These are phyloP conservation scores for Ornithoptera alexandrae DNA, from an alignment of 2,888 invertebrate species.

Conservation along the genomic window DNA sequence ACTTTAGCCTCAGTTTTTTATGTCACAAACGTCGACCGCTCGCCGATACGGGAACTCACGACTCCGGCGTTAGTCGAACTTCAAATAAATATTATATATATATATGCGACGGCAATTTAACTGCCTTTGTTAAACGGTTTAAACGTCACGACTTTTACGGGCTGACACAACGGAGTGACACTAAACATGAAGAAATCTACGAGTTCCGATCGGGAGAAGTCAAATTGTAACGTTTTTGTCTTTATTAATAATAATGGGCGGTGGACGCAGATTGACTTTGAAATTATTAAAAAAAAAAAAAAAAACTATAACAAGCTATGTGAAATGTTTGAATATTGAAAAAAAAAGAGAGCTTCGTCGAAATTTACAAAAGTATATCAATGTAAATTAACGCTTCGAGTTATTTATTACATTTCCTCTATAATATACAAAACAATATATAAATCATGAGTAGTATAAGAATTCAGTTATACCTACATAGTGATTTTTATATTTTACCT, in stretches of 20 bases:
- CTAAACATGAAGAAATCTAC: slow-evolving; percentile 4
- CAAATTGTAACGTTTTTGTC: slow-evolving; percentile 37
- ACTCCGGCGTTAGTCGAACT: slow-evolving; percentile 29
- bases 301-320: background rate
- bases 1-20: slow-evolving; percentile 41
- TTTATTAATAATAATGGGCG: slow-evolving; percentile 40
- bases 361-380: slow-evolving; percentile 6
- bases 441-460: no score
- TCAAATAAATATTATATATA: slow-evolving; percentile 19
- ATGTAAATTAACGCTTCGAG: background rate
- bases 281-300: slow-evolving; percentile 2
- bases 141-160: slow-evolving; percentile 10
- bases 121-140: slow-evolving; percentile 14
- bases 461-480: no score
- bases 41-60: slow-evolving; percentile 34
- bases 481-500: no score
- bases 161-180: background rate
- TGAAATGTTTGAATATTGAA: background rate
- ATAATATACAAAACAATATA: no score
- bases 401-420: no score
- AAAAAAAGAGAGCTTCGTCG: slow-evolving; percentile 19
- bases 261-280: slow-evolving; percentile 41
- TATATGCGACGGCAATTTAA: slow-evolving; percentile 14
- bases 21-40: slow-evolving; percentile 40
- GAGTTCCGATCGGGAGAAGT: slow-evolving; percentile 38